A percentile compares a stretch with the other conserved stretches of the same genome.
phyloP scores from a whole-genome alignment of 2,113 vertebrate species.

The Syngnathus floridae region DNA sequence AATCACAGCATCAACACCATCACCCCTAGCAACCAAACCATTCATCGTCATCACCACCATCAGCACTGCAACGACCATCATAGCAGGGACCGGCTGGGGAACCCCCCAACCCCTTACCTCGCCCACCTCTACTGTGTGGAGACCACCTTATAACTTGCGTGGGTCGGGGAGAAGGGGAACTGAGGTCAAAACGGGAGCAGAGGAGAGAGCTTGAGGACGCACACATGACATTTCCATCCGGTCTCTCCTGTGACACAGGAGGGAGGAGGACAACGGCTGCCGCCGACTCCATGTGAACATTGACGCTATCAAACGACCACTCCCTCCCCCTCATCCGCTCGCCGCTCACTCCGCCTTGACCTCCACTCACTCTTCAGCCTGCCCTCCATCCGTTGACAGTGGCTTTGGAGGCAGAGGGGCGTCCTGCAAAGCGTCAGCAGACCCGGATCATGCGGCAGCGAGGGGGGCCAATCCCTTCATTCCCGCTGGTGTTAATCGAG shows the following conservation, averaged over 20 bases:
- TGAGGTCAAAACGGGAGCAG: constrained; percentile 4
- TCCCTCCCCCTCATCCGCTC: neutral
- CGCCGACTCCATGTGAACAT: constrained; percentile 46
- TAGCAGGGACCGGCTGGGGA: constrained; percentile 46
- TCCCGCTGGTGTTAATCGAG: constrained; percentile 54
- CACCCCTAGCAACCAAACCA: constrained; percentile 60
- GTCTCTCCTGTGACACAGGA: constrained; percentile 13
- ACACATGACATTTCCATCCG: constrained; percentile 45
- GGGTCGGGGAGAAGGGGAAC: constrained; percentile 19
- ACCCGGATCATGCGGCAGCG: constrained; percentile 26
- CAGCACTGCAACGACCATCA: constrained; percentile 38
- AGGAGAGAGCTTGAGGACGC: constrained; percentile 40
- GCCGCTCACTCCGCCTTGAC: constrained; percentile 12
- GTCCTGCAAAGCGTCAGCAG: constrained; percentile 35
- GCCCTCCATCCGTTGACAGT: neutral
- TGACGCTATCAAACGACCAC: constrained; percentile 26
- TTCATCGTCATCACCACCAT: constrained; percentile 30
- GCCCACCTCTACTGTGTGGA: constrained; percentile 69
- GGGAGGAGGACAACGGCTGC: constrained; percentile 43
- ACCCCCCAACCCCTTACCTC: constrained; percentile 30
- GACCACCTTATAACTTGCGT: constrained; percentile 68
- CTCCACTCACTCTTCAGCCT: neutral
- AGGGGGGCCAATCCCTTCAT: constrained; percentile 52
- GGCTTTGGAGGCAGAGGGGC: neutral
- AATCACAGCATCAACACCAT: constrained; percentile 73